Evolutionary conservation across 2,113 vertebrate species (phyloP), one percentile per base, ranked within the genome.

Genomic region (Perca flavescens): DNA sequence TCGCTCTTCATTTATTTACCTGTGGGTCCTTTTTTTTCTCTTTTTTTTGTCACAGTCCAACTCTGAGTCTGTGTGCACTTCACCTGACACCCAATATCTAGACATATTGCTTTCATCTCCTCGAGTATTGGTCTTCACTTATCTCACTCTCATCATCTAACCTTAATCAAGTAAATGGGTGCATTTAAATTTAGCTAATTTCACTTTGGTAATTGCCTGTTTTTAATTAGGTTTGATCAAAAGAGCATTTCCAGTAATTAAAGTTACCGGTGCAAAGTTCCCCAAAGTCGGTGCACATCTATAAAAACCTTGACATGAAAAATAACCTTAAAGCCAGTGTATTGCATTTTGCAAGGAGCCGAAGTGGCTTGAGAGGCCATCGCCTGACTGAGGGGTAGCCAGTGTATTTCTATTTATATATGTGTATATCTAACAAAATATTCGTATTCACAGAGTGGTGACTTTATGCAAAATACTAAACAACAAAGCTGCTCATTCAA

Each of bases 151-250:
- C 92, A 83, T 95, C 94, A 94, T 95, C 94, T 94, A 93, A 93
- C 92, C 94, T 95, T 95, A 96, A 96, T 96, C 94, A 96, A 94
- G 88, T 90, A 94, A 96, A 95, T 96, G 95, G 95, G 91, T 88
- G 92, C 89, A 81, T 94, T 94, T 94, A 95, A 95, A 95, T 91
- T 92, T 91, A 88, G 93, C 93, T 94, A 94, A 95, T 96, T 95
- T 95, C 90, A 93, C 88, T 93, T 93, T 88, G 88, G 91, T 94
- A 94, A 95, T 95, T 95, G 93, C 89, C 61, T 67, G 84, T 91
- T 85, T 94, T 95, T 94, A 95, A 95, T 95, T 94, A 92, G 92
- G 90, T 94, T 91, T 94, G 86, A 94, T 95, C 87, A 94, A 91
- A 95, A 87, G 73, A 86, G 87, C 87, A 82, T 92, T 94, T 93